These are phyloP conservation scores for Nycteola revayana DNA, from an alignment of 2,888 invertebrate species.

Conservation along the genomic window DNA sequence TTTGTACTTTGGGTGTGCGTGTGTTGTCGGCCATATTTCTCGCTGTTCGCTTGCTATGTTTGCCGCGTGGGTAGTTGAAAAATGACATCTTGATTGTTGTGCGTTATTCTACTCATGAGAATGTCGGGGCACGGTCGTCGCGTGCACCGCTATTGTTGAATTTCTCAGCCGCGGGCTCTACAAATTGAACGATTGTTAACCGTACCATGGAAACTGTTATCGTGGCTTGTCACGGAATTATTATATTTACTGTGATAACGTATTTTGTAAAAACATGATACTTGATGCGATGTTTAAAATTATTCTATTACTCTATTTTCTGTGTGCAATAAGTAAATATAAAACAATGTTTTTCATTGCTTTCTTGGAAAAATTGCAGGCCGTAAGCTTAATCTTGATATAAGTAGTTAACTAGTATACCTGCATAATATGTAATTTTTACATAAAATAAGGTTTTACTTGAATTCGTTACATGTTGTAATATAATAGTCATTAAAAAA, in stretches of 20 bases:
- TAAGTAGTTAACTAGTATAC: too few relatives aligned
- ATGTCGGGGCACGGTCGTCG: conserved; percentile 67
- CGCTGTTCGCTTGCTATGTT: conserved; percentile 56
- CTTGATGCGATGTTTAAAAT: conserved; percentile 22
- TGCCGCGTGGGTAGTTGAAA: conserved; percentile 80
- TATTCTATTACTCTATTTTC: background rate
- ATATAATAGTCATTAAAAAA: background rate
- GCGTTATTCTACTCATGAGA: conserved; percentile 79
- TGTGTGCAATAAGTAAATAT: too few relatives aligned
- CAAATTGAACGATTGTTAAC: conserved; percentile 81
- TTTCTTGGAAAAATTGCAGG: too few relatives aligned
- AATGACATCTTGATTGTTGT: conserved; percentile 82
- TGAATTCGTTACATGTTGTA: too few relatives aligned
- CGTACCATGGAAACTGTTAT: conserved; percentile 66
- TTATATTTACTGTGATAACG: conserved; percentile 61
- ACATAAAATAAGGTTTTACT: too few relatives aligned
- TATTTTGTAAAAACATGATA: conserved; percentile 50
- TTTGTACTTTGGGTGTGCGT: conserved; percentile 70
- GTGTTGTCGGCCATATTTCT: conserved; percentile 77
- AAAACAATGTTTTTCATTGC: too few relatives aligned
- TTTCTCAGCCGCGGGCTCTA: conserved; percentile 60
- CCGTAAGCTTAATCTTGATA: too few relatives aligned
- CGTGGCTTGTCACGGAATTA: conserved; percentile 72
- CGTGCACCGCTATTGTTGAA: conserved; percentile 70
- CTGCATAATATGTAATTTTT: too few relatives aligned